A percentile compares a stretch with the other conserved stretches of the same genome.
Evolutionary conservation across 2,888 invertebrate species (phyloP).

Genomic region (Piscicola geometra): DNA sequence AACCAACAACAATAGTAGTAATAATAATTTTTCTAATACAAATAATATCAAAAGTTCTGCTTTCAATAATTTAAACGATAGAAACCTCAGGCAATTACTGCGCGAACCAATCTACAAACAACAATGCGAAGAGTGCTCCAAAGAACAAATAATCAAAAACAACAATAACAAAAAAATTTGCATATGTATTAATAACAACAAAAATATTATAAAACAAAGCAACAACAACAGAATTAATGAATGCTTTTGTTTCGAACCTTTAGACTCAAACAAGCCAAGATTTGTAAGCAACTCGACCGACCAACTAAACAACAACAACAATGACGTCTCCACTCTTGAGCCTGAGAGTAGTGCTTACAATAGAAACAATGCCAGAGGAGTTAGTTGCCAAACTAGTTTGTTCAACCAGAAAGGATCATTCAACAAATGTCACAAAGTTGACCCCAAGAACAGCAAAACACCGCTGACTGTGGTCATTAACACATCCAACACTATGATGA

Average conservation of each 20-base stretch:
- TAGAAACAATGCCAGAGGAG: not conserved
- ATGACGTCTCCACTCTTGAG: not conserved
- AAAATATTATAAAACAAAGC: not conserved
- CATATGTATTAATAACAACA: no score
- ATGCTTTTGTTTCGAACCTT: not conserved
- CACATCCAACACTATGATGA: not conserved
- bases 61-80: not conserved
- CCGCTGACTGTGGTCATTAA: not conserved
- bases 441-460: not conserved
- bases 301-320: conserved; percentile 4
- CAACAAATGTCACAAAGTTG: conserved; percentile 8
- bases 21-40: not conserved
- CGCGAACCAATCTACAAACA: not conserved
- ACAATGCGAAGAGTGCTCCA: conserved; percentile 1
- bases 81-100: not conserved
- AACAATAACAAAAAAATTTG: not conserved
- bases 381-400: no score
- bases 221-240: not conserved
- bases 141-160: not conserved
- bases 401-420: not conserved
- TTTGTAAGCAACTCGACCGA: not conserved
- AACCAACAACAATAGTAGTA: not conserved
- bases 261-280: not conserved
- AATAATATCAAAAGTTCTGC: not conserved
- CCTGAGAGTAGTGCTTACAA: not conserved